Evolutionary conservation across 37 sponge, comb jelly and placozoan species (phyloP).

Genomic region (Haliclona indistincta): DNA sequence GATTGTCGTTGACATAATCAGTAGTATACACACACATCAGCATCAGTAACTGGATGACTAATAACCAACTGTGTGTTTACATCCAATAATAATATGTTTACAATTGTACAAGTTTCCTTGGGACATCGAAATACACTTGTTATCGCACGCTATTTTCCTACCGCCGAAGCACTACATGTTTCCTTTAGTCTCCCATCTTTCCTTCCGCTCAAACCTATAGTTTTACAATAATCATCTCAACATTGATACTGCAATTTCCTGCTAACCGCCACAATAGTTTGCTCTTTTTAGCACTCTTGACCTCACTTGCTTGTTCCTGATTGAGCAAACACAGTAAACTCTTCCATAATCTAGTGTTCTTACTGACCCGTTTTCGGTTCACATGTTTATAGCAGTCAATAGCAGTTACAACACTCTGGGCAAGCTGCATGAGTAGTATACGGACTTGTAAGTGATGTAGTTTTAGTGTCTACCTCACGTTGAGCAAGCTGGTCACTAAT

Average conservation of each 20-base stretch:
- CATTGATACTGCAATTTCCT: background rate
- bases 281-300: slow-evolving; percentile 24
- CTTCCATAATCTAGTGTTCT: no score
- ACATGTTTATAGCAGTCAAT: slow-evolving; percentile 61
- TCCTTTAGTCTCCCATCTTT: slow-evolving; percentile 76
- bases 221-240: background rate
- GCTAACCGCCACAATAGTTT: slow-evolving; percentile 57
- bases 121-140: background rate
- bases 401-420: slow-evolving; percentile 54
- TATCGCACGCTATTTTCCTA: background rate
- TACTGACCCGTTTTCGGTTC: slow-evolving; percentile 36
- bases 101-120: no score
- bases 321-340: no score
- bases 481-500: slow-evolving; percentile 60
- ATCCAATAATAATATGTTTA: no score
- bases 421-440: slow-evolving; percentile 29
- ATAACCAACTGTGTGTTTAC: no score
- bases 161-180: slow-evolving; percentile 57
- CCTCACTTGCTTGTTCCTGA: slow-evolving; percentile 23
- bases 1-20: no score
- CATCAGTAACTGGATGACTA: no score
- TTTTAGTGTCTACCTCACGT: slow-evolving; percentile 32
- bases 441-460: background rate
- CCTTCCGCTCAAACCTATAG: slow-evolving; percentile 65
- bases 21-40: no score